Base-by-base conservation (phyloP, 2,888 invertebrate species). In the Dexiosoma caninum region DNA sequence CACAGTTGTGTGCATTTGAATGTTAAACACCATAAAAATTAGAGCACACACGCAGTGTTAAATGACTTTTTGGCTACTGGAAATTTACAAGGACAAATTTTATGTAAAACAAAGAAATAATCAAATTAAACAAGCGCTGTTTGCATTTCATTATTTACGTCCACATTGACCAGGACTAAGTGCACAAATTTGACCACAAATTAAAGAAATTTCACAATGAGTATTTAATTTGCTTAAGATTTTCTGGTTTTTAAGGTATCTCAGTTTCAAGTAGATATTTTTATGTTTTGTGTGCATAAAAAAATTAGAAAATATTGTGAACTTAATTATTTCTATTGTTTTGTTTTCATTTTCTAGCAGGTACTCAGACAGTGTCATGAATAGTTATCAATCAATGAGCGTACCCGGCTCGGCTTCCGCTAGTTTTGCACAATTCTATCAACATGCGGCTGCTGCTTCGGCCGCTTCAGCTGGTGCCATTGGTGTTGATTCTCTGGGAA, bases 341-440 rank as follows among this genome's bases (percentile, higher is more conserved):
- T 71, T n/a, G n/a, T 81, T 62, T 72, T 71, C 42, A n/a, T 44
- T 64, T 78, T 77, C 60, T 80, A 89, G 86, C 87, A 90, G 90
- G 88, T 90, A 90, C 86, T 89, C 91, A 76, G 90, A 90, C 85
- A 90, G 87, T 84, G 90, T 90, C 78, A 90, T 90, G 91, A 90
- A 90, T 83, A 90, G 89, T 83, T 90, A 90, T 86, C 91, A 89
- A 83, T 90, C 90, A 84, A 90, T 90, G 90, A 92, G 85, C 83
- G 91, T 90, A 85, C 90, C 91, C 85, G 92, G 84, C 60, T 89
- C 90, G 84, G 90, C 90, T 53, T 89, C 90, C 53, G 88, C 90
- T 60, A 89, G 89, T 83, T 90, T 93, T 83, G 96, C 97, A 27
- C 96, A 96, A 91, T 97, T 97, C 91, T 97, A 97, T 91, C 96